phyloP scores from a whole-genome alignment of 1,140 invertebrate species.

The Diorhabda elongata region DNA sequence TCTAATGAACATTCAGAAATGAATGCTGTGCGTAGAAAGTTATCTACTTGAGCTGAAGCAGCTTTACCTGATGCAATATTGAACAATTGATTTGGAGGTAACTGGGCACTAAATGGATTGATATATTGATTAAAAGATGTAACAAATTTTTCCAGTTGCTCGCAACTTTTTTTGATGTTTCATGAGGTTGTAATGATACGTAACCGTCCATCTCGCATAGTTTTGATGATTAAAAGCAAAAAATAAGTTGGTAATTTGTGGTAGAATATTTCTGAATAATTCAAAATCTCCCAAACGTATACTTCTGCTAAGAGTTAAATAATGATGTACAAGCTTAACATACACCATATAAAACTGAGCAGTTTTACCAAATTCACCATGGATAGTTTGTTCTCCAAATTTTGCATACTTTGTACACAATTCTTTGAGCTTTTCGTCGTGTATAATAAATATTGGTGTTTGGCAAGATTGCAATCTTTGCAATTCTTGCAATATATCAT shows the following conservation, averaged over 20 bases:
- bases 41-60: conserved; percentile 18
- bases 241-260: conserved; percentile 31
- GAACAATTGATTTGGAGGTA: conserved; percentile 27
- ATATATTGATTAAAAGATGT: conserved; percentile 25
- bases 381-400: conserved; percentile 29
- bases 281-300: conserved; percentile 39
- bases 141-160: conserved; percentile 27
- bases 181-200: conserved; percentile 27
- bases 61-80: conserved; percentile 26
- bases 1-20: not conserved
- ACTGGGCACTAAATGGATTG: conserved; percentile 24
- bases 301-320: conserved; percentile 32
- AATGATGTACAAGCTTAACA: conserved; percentile 37
- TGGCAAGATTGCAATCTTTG: no score
- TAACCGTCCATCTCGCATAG: conserved; percentile 28
- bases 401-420: conserved; percentile 23
- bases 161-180: conserved; percentile 28
- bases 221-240: conserved; percentile 30
- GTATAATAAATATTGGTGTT: no score
- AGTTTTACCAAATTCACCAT: conserved; percentile 41
- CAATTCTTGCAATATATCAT: not conserved
- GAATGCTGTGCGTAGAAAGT: conserved; percentile 20
- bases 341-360: conserved; percentile 42
- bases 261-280: conserved; percentile 21
- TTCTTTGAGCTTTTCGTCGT: conserved; percentile 41